Conservation (phyloP, 2,888 invertebrate genomes). For the Entomobrya proxima region DNA sequence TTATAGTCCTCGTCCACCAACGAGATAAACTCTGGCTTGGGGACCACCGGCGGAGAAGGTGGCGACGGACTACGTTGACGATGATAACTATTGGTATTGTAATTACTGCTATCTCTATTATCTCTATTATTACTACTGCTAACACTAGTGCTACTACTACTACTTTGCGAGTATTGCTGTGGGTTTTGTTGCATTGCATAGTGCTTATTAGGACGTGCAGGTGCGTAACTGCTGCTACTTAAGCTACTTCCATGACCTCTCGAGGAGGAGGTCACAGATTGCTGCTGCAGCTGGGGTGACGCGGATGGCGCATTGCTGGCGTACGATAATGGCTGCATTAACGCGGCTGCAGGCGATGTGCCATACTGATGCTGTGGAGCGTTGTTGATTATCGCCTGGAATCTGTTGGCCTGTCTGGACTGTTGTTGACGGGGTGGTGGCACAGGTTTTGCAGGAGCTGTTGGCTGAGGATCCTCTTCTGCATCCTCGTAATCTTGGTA, state of each 20-base stretch:
- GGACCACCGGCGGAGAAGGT: conserved; percentile 32
- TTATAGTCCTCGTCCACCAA: conserved; percentile 64
- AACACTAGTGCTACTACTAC: conserved; percentile 38
- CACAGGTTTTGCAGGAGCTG: background rate
- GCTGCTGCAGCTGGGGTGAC: conserved; percentile 1
- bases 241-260: conserved; percentile 42
- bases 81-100: conserved; percentile 59
- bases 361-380: conserved; percentile 52
- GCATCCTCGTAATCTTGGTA: conserved; percentile 61
- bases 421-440: background rate
- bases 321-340: conserved; percentile 21
- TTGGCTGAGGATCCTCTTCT: conserved; percentile 40
- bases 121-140: conserved; percentile 42
- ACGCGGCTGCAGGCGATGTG: conserved; percentile 29
- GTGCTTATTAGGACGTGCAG: conserved; percentile 52
- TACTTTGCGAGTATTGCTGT: conserved; percentile 64
- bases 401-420: conserved; percentile 26
- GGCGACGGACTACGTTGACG: conserved; percentile 51
- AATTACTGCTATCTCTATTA: conserved; percentile 49
- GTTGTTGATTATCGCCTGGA: conserved; percentile 40
- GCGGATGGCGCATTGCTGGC: conserved; percentile 9
- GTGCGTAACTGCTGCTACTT: conserved; percentile 56
- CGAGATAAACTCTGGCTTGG: conserved; percentile 63
- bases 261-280: conserved; percentile 36
- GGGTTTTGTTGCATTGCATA: conserved; percentile 51